Evolutionary conservation across 2,888 invertebrate genomes (phyloP), one percentile per base, ranked within the genome.

Genomic region (Artemia sp.): DNA sequence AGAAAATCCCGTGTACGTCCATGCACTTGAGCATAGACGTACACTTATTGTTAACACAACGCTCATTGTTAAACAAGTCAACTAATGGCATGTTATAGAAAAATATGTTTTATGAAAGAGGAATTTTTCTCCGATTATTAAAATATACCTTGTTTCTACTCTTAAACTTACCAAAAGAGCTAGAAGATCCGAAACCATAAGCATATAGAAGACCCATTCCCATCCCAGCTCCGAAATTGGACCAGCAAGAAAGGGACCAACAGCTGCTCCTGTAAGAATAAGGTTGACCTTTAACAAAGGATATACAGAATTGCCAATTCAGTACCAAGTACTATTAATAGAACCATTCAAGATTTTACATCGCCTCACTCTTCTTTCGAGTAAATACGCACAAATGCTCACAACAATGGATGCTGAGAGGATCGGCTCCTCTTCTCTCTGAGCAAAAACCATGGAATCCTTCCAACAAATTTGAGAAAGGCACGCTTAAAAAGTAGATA

Each of bases 161-260:
- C 38, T 12, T 53, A 14, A 52, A 74, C 77, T 76, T 75, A 91
- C 82, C 74, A 89, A 73, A 71, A 93, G 80, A 0, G 94, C 92
- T 68, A 88, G 76, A 14, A 88, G 77, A 78, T 93, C 88, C 38
- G 94, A 86, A 0, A 81, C 77, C 78, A 95, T 92, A 12, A 95
- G 83, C 90, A 94, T 90, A 75, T 88, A 85, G 81, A 95, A 94
- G 1, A 95, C 94, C 76, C 86, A 83, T 67, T 86, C 81, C 94
- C 94, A 94, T 14, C 86, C 86, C 73, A 81, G 79, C 67, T 76
- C 76, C 0, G 89, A 88, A 11, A 92, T 86, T 67, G 90, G 83
- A 68, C 89, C 95, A 3, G 90, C 94, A 70, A 96, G 76, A 74
- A 94, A 80, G 0, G 96, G 96, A 0, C 96, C 95, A 24, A 95